Percentiles rank a stretch among this genome's conserved stretches.
These are phyloP conservation scores for Tetrao urogallus DNA, from an alignment of 2,113 vertebrate genomes.

Conservation along the genomic window DNA sequence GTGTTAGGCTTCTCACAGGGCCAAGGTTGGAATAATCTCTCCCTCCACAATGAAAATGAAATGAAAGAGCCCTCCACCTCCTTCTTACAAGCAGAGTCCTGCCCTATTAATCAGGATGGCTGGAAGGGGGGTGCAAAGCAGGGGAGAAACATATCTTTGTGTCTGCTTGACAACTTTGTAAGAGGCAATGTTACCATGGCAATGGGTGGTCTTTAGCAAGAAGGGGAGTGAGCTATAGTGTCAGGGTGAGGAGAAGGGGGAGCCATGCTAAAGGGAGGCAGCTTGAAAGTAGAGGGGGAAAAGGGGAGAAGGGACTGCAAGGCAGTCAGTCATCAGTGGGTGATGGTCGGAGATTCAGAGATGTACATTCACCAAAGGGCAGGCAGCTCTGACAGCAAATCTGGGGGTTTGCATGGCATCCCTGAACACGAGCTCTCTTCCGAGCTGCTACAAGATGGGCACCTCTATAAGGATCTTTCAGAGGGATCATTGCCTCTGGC, in stretches of 20 bases:
- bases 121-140: neutral
- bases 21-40: neutral
- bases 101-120: neutral
- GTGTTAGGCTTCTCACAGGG: accelerated
- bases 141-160: conserved; percentile 49
- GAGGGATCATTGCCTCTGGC: neutral
- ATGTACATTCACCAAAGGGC: neutral
- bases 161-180: conserved; percentile 56
- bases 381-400: neutral
- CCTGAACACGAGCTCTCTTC: accelerated
- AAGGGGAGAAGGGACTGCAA: neutral
- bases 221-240: conserved; percentile 10
- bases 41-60: conserved; percentile 1
- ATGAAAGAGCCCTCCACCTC: neutral
- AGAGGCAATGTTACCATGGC: conserved; percentile 70
- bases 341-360: neutral
- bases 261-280: neutral
- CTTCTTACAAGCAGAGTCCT: neutral
- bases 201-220: conserved; percentile 65
- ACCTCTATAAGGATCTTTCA: neutral
- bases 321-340: neutral
- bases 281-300: neutral
- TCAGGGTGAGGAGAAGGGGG: neutral
- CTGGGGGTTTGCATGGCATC: neutral
- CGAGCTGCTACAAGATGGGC: neutral